Evolutionary conservation across 2,113 vertebrate genomes (phyloP), one percentile per base, ranked within the genome.

Genomic region (Embiotoca jacksoni): DNA sequence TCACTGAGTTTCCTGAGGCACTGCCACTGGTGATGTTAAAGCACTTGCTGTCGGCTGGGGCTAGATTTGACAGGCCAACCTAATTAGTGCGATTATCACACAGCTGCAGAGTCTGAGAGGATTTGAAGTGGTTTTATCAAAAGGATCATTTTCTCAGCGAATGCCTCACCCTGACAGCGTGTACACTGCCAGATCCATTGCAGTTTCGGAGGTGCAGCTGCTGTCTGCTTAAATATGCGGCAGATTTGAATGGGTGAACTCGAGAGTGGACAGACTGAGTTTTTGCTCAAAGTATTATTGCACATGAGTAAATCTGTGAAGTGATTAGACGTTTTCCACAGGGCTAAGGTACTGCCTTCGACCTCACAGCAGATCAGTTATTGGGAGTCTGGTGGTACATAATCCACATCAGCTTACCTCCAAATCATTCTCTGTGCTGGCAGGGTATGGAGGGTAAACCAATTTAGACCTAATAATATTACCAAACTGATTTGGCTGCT

Each of bases 31-130:
- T 15, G 35, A 55, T 53, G 58, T 46, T 60, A 31, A 75, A 70
- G 75, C 39, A 53, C 75, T 73, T 58, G 59, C 72, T 75, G 66
- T 14, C 61, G 78, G 60, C 49, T 1, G 6, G 44, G 62, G 69
- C 61, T 65, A 32, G 90, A 92, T 93, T 94, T 92, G 92, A 95
- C 93, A 87, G 89, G 93, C 94, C 90, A 83, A 94, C 94, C 96
- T 97, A 96, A 97, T 98, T 97, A 98, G 96, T 95, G 89, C 95
- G 95, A 97, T 98, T 97, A 97, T 94, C 93, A 93, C 88, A 78
- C 95, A 96, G 96, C 95, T 95, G 95, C 94, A 80, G 94, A 94
- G 94, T 94, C 94, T 94, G 94, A 96, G 95, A 95, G 95, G 93
- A 95, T 96, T 95, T 95, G 70, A 94, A 94, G 91, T 93, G 93